Evolutionary conservation across 1,140 invertebrate genomes (phyloP), one percentile per base, ranked within the genome.

Genomic region (Bombus impatiens): DNA sequence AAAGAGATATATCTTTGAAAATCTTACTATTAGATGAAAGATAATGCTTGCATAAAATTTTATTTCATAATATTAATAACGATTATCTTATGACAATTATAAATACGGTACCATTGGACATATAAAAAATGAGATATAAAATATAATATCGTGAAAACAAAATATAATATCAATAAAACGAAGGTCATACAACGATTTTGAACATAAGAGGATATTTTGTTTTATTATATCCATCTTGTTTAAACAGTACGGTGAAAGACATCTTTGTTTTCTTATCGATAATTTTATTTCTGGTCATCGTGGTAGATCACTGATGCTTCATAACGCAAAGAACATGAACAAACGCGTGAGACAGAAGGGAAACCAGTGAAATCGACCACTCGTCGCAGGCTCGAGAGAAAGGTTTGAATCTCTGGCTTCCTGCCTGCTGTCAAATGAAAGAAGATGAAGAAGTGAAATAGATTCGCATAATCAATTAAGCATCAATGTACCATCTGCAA

Each of bases 401-500:
- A 72, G 40, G 85, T 25, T 42, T 78, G 59, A 42, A 44, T 81
- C 59, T 81, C 59, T 37, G 65, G 15, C 65, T 32, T 68, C 32
- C 5, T 68, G 3, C 4, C 15, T 40, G 65, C 32, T 37, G 22
- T 28, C 67, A 9, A 53, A 47, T 35, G 75, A 78, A 67, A n/a
- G 68, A 71, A 84, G 57, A 70, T n/a, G 32, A 53, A 53, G 47
- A 53, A 53, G 68, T 62, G 59, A 85, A 72, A 22, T 57, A 59
- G 37, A 47, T 59, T 53, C 25, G 57, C 44, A 47, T 87, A 84
- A 87, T 87, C 74, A 70, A 87, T 87, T 84, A 67, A n/a, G 42
- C 59, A 40, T 53, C 72, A 72, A 47, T 40, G 57, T 62, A 76
- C 8, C 44, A 13, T 25, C 40, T 28, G 37, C 42, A 9, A 83